Evolutionary conservation across 2,888 invertebrate species (phyloP), one percentile per base, ranked within the genome.

Genomic region (Hyalella azteca): DNA sequence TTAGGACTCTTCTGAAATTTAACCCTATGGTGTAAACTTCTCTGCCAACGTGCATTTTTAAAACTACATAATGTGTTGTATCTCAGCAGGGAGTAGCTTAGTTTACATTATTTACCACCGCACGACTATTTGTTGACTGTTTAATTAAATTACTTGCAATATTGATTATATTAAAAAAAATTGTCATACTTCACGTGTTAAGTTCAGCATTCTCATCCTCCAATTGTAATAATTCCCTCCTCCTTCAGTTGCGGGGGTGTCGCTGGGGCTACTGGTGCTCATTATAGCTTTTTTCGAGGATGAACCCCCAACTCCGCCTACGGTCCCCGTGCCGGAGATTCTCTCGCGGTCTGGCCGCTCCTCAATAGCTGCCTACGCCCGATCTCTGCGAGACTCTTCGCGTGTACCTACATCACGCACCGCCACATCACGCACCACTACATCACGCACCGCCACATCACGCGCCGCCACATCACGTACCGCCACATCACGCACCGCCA

Each of bases 261-360:
- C 80, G 22, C n/a, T 60, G n/a, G 49, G 80, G 22, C 81, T 84
- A 26, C 77, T 84, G 36, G 40, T 84, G 39, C 75, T 80, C 9
- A 76, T 78, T 15, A 36, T 84, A 29, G 73, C 81, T 7, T 82
- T 81, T 54, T 84, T 84, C 45, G 81, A 80, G 50, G 81, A 80
- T 54, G 79, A 81, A 26, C 83, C 83, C 2, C 50, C 40, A 15
- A 54, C 76, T 4, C 83, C 83, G 36, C 83, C 83, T 3, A 80
- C 81, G 5, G 78, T 81, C 11, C 80, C 81, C 19, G 80, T 75
- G 22, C 11, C n/a, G 26, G 75, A 66, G 36, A 66, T 66, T 36
- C 13, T 66, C 29, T 36, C 32, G 15, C 36, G 66, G 36, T 66
- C 66, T 1, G 66, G 66, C 3, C 39, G 66, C 66, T 66, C 66